phyloP scores from a whole-genome alignment of 2,888 invertebrate species.

The Xanthia icteritia region DNA sequence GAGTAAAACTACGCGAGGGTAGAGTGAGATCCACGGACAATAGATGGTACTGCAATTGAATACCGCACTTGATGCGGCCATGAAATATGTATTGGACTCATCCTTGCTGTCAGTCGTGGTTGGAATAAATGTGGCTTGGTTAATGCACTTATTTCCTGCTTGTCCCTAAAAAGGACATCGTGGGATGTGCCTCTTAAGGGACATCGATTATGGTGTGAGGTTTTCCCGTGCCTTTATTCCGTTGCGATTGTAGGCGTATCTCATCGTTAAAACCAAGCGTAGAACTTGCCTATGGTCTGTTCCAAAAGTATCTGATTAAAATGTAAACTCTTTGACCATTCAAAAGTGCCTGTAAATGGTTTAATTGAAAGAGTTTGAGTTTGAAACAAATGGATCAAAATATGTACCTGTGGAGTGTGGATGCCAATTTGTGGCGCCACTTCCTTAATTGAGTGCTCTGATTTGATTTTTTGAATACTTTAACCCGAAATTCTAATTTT shows the following conservation, averaged over 20 bases:
- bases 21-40: slow-evolving; percentile 63
- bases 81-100: slow-evolving; percentile 63
- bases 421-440: not conserved
- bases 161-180: not conserved
- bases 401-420: not conserved
- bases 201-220: not conserved
- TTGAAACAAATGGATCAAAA: too few species aligned
- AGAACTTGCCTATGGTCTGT: not conserved
- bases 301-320: not conserved
- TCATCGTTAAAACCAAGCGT: not conserved
- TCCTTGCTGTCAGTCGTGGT: slow-evolving; percentile 27
- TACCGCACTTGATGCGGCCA: slow-evolving; percentile 54
- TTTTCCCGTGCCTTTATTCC: not conserved
- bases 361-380: too few species aligned
- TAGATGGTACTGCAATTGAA: slow-evolving; percentile 63
- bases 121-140: slow-evolving; percentile 19
- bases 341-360: too few species aligned
- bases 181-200: not conserved
- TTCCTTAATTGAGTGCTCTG: not conserved
- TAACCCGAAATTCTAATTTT: not conserved
- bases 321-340: not conserved
- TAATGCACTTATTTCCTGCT: not conserved
- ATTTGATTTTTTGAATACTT: not conserved
- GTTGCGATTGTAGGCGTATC: not conserved
- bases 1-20: slow-evolving; percentile 70